A percentile compares a stretch with the other conserved stretches of the same genome.
phyloP scores from a whole-genome alignment of 2,797 vertebrate genomes.

The Darevskia nairensis region DNA sequence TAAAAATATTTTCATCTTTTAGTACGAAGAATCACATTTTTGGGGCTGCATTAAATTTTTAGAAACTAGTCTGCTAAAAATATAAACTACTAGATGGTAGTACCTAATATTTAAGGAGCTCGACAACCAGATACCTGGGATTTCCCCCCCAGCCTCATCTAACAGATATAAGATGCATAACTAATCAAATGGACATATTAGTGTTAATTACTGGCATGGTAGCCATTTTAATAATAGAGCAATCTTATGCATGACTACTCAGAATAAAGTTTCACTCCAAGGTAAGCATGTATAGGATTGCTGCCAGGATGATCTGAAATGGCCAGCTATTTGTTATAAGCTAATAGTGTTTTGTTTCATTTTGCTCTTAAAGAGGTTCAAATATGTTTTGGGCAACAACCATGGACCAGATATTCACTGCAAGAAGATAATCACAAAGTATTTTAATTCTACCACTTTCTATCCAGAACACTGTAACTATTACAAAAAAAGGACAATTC shows the following conservation, averaged over 20 bases:
- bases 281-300: not conserved
- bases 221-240: constrained; percentile 50
- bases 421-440: constrained; percentile 59
- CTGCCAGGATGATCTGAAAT: constrained; percentile 8
- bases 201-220: constrained; percentile 46
- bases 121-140: not conserved
- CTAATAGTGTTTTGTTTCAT: not conserved
- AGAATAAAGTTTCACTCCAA: not conserved
- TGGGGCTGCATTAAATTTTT: constrained; percentile 8
- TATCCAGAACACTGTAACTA: constrained; percentile 62
- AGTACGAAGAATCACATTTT: not conserved
- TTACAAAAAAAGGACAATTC: constrained; percentile 69
- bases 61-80: constrained; percentile 52
- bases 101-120: not conserved
- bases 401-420: constrained; percentile 63
- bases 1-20: not conserved
- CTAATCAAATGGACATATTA: constrained; percentile 23
- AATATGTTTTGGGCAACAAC: constrained; percentile 60
- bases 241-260: not conserved
- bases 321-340: constrained; percentile 52
- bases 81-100: constrained; percentile 16
- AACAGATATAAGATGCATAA: not conserved
- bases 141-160: not conserved
- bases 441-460: constrained; percentile 60
- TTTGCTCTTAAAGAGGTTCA: constrained; percentile 45